phyloP scores from a whole-genome alignment of 2,888 invertebrate species.

The Euphydryas editha region DNA sequence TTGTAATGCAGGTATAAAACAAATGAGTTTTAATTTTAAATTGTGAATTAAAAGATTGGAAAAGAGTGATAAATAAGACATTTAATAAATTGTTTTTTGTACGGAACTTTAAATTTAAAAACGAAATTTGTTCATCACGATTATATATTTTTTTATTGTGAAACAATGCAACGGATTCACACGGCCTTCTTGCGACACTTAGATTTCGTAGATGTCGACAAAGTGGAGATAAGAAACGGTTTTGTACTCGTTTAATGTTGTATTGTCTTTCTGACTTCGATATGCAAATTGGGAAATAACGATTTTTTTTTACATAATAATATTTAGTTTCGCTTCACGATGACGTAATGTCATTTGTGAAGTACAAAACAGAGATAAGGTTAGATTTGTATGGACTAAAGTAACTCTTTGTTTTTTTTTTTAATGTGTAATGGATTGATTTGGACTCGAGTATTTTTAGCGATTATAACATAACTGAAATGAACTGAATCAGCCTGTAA shows the following conservation, averaged over 20 bases:
- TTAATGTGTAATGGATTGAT: neutral
- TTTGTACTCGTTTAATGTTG: constrained; percentile 69
- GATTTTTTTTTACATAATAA: constrained; percentile 38
- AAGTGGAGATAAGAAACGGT: constrained; percentile 71
- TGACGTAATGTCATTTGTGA: constrained; percentile 13
- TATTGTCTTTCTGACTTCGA: constrained; percentile 70
- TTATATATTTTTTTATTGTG: constrained; percentile 54
- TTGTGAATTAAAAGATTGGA: too few relatives aligned
- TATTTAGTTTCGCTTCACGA: constrained; percentile 31
- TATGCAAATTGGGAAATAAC: constrained; percentile 60
- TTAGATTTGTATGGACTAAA: neutral
- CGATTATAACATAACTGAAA: neutral
- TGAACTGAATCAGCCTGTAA: too few relatives aligned
- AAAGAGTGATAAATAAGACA: neutral
- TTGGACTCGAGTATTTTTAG: neutral
- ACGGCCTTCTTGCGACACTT: constrained; percentile 77
- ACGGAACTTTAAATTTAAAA: constrained; percentile 26
- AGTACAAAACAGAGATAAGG: neutral
- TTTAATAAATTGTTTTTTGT: neutral
- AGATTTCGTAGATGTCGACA: constrained; percentile 67
- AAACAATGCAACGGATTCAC: constrained; percentile 67
- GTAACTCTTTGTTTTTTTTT: neutral
- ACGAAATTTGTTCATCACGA: constrained; percentile 22
- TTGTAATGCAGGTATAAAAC: too few relatives aligned
- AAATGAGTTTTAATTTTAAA: too few relatives aligned